Evolutionary conservation across 2,888 invertebrate species (phyloP), one percentile per base, ranked within the genome.

Genomic region (Coremacera marginata): DNA sequence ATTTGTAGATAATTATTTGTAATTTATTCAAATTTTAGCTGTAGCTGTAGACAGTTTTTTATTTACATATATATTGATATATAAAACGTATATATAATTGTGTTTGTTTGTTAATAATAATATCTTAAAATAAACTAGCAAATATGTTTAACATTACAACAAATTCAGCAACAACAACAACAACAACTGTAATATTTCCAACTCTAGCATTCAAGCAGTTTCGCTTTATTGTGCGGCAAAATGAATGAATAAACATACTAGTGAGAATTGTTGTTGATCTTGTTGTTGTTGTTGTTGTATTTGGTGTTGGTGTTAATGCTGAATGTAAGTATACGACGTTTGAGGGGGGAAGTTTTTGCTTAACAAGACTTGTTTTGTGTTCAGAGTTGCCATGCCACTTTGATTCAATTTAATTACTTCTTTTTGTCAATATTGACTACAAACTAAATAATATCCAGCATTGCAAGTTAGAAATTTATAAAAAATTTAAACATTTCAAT

Each of bases 341-440:
- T n/a, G 60, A 27, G 60, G 25, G 60, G 34, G 19, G 27, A 75
- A 71, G 75, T 72, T 79, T 80, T 77, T 77, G 78, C 75, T 76
- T 71, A 73, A 52, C 62, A 73, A 73, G n/a, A 75, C 74, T 67
- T 57, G 74, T 75, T 75, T 75, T 22, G 52, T 34, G n/a, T n/a
- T 11, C 25, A 65, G 74, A 22, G 74, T 75, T 75, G 25, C 74
- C 74, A 65, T 3, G 19, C 4, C 16, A 14, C 62, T 44, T 44
- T 44, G 31, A 31, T 31, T n/a, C n/a, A 37, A 37, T 37, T 37
- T 7, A 37, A 1, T 7, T 37, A 37, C 8, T 37, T 31, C 3
- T 31, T 31, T 3, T 31, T 31, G 31, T 4, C 3, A 31, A 31
- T 31, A 31, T n/a, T n/a, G n/a, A n/a, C n/a, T n/a, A n/a, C n/a